Percentiles rank a stretch among this genome's conserved stretches.
phyloP scores from a whole-genome alignment of 2,797 vertebrate genomes.

The Mormyrops boulengeri region DNA sequence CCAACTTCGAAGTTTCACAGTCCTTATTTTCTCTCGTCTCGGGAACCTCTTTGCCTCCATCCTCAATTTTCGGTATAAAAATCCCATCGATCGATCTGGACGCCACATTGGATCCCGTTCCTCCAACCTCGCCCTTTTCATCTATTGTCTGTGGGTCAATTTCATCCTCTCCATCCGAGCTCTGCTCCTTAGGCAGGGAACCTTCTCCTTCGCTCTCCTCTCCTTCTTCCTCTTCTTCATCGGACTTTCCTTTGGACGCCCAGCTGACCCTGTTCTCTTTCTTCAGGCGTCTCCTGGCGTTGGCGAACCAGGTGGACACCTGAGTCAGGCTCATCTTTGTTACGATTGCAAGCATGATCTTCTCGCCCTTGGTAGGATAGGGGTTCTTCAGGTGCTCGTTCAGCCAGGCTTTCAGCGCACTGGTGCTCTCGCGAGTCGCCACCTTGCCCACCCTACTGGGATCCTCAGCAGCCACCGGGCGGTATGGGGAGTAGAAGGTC shows the following conservation, averaged over 20 bases:
- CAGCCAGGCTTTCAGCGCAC: slow-evolving; percentile 71
- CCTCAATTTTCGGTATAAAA: slow-evolving; percentile 33
- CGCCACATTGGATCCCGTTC: slow-evolving; percentile 27
- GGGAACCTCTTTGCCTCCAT: slow-evolving; percentile 12
- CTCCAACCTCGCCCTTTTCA: slow-evolving; percentile 24
- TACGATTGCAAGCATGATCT: slow-evolving; percentile 76
- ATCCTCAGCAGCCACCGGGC: slow-evolving; percentile 52
- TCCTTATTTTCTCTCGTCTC: slow-evolving; percentile 29
- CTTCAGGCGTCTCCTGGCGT: slow-evolving; percentile 68
- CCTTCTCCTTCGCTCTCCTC: slow-evolving; percentile 58
- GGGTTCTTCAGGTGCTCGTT: slow-evolving; percentile 76
- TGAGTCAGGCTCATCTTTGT: slow-evolving; percentile 77
- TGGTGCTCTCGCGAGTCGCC: slow-evolving; percentile 69
- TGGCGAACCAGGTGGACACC: slow-evolving; percentile 77
- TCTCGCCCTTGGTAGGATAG: slow-evolving; percentile 74
- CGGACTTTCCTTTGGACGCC: slow-evolving; percentile 64
- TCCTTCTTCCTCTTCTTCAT: slow-evolving; percentile 62
- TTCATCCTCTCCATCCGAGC: slow-evolving; percentile 47
- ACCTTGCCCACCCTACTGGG: slow-evolving; percentile 62
- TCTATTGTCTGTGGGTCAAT: slow-evolving; percentile 35
- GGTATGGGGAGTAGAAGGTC: slow-evolving; percentile 58
- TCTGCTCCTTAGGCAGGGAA: slow-evolving; percentile 40
- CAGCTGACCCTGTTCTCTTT: slow-evolving; percentile 74
- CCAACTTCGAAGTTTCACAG: slow-evolving; percentile 36
- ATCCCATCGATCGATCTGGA: slow-evolving; percentile 33